Evolutionary conservation across 2,113 vertebrate genomes (phyloP).

Genomic region (Dipodomys spectabilis): DNA sequence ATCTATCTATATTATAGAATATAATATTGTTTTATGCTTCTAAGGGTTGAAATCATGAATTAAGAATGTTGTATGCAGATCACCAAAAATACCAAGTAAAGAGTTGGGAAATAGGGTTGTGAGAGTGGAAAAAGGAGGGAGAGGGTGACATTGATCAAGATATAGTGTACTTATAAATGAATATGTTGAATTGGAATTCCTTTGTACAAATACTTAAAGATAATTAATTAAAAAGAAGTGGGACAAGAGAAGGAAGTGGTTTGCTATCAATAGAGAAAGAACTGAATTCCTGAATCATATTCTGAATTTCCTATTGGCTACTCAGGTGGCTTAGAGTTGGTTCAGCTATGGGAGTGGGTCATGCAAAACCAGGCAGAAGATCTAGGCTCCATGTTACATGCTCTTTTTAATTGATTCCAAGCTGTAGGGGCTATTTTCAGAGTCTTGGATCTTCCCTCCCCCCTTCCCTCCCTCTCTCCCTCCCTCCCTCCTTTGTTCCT

Average conservation of each 20-base stretch:
- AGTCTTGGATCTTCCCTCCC: background rate
- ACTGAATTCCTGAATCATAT: background rate
- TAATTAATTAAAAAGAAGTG: no score
- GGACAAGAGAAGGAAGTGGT: background rate
- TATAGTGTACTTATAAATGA: no score
- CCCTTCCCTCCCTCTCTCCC: no score
- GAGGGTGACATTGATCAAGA: no score
- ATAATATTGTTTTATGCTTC: background rate
- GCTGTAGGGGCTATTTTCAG: background rate
- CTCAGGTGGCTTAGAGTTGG: background rate
- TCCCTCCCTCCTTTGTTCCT: no score
- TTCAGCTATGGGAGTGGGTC: background rate
- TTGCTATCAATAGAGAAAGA: background rate
- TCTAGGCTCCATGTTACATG: rapidly evolving
- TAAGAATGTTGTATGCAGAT: background rate
- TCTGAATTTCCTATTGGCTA: background rate
- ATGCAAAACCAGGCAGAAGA: background rate
- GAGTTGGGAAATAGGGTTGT: no score
- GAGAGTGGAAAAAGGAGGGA: no score
- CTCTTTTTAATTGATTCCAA: background rate
- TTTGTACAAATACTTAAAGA: no score
- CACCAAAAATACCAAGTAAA: background rate
- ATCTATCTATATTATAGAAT: no score
- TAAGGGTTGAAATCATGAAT: background rate
- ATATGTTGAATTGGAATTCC: no score